phyloP scores from a whole-genome alignment of 2,113 vertebrate species.

The Eurypyga helias region DNA sequence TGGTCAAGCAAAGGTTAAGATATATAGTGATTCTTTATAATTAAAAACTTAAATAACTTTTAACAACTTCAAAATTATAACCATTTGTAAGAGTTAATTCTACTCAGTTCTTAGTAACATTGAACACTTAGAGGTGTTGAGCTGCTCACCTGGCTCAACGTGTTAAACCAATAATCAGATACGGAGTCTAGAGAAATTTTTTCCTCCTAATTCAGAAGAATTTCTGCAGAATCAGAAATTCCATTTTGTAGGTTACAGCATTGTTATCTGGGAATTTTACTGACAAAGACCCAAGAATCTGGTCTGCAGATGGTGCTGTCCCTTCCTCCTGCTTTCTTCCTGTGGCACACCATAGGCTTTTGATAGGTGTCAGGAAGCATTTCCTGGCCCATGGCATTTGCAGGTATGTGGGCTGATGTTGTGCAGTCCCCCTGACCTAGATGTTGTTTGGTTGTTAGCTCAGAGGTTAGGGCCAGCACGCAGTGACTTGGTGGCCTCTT shows the following conservation, averaged over 20 bases:
- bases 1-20: neutral
- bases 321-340: neutral
- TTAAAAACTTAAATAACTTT: neutral
- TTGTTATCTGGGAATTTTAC: neutral
- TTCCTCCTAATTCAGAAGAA: neutral
- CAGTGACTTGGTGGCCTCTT: neutral
- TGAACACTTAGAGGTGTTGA: neutral
- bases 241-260: neutral
- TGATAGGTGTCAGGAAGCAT: neutral
- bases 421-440: neutral
- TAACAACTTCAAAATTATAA: neutral
- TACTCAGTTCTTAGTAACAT: neutral
- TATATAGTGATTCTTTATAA: neutral
- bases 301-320: neutral
- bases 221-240: neutral
- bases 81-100: neutral
- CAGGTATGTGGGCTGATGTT: neutral
- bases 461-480: neutral
- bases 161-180: neutral
- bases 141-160: neutral
- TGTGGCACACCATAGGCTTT: neutral
- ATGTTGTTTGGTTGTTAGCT: neutral
- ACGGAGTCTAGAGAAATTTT: neutral
- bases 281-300: neutral
- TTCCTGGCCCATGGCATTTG: fast-evolving